Conservation (phyloP, 2,888 invertebrate genomes). For the Ophraella communa region DNA sequence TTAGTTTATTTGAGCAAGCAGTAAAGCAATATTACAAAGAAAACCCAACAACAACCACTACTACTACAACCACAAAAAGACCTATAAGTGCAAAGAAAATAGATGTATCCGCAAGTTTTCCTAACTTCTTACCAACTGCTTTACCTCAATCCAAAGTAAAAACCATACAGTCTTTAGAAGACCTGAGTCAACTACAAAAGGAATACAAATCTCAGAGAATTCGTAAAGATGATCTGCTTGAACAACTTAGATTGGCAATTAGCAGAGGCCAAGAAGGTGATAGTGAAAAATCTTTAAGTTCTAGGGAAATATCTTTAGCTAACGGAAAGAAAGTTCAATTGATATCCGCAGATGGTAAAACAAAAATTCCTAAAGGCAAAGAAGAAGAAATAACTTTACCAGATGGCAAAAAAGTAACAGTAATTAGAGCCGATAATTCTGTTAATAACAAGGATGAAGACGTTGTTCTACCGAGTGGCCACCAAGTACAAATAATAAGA, state of each 20-base stretch:
- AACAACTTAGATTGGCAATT: slow-evolving; percentile 76
- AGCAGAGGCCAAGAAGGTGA: slow-evolving; percentile 72
- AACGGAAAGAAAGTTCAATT: slow-evolving; percentile 80
- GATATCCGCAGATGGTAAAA: slow-evolving; percentile 55
- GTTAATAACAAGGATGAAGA: slow-evolving; percentile 52
- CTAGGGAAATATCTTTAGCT: slow-evolving; percentile 74
- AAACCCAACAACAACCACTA: slow-evolving; percentile 73
- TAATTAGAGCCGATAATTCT: slow-evolving; percentile 71
- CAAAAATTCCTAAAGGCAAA: slow-evolving; percentile 45
- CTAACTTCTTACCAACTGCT: slow-evolving; percentile 57
- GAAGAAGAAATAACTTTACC: slow-evolving; percentile 65
- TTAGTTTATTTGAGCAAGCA: slow-evolving; percentile 69
- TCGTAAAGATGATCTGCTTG: slow-evolving; percentile 75
- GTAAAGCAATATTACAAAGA: slow-evolving; percentile 71
- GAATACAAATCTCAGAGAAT: slow-evolving; percentile 63
- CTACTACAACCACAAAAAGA: slow-evolving; percentile 63
- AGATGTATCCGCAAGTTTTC: slow-evolving; percentile 1
- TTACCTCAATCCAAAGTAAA: slow-evolving; percentile 65
- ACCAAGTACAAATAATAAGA: slow-evolving; percentile 71
- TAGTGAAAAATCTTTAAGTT: slow-evolving; percentile 72
- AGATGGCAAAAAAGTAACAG: slow-evolving; percentile 77
- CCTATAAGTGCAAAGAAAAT: slow-evolving; percentile 2
- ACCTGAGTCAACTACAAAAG: slow-evolving; percentile 55
- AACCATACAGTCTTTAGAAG: slow-evolving; percentile 55
- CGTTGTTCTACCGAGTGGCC: slow-evolving; percentile 68